phyloP scores from a whole-genome alignment of 2,113 vertebrate species.

The Corythornis madagascariensis region DNA sequence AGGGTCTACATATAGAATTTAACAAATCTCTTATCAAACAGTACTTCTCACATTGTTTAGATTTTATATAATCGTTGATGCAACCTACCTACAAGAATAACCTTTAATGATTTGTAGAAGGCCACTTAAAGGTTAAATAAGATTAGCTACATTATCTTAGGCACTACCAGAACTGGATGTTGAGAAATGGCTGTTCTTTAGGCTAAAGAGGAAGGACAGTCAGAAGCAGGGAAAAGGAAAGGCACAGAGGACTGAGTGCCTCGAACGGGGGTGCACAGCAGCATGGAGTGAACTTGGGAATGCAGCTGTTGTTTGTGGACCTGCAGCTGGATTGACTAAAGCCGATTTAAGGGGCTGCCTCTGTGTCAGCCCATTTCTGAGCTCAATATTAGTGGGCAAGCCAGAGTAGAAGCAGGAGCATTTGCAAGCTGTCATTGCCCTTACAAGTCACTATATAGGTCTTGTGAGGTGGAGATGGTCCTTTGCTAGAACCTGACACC shows the following conservation, averaged over 20 bases:
- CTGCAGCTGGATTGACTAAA: background rate
- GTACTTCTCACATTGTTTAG: background rate
- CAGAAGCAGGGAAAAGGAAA: background rate
- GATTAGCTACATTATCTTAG: background rate
- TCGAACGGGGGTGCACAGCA: accelerated
- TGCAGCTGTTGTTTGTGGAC: accelerated
- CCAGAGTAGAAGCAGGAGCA: background rate
- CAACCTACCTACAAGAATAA: background rate
- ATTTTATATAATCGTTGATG: background rate
- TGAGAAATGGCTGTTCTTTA: background rate
- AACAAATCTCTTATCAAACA: background rate
- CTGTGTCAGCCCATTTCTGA: background rate
- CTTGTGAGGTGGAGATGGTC: background rate
- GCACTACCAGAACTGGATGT: background rate
- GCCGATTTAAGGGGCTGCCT: accelerated
- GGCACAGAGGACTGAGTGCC: background rate
- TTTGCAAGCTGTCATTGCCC: background rate
- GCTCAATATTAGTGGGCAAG: background rate
- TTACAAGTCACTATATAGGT: background rate
- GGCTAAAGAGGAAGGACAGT: background rate
- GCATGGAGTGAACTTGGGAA: background rate
- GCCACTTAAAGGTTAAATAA: background rate
- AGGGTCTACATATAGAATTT: background rate
- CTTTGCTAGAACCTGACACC: background rate
- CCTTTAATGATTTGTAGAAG: background rate